Evolutionary conservation across 2,797 vertebrate genomes (phyloP), one percentile per base, ranked within the genome.

Genomic region (Australoheros facetus): DNA sequence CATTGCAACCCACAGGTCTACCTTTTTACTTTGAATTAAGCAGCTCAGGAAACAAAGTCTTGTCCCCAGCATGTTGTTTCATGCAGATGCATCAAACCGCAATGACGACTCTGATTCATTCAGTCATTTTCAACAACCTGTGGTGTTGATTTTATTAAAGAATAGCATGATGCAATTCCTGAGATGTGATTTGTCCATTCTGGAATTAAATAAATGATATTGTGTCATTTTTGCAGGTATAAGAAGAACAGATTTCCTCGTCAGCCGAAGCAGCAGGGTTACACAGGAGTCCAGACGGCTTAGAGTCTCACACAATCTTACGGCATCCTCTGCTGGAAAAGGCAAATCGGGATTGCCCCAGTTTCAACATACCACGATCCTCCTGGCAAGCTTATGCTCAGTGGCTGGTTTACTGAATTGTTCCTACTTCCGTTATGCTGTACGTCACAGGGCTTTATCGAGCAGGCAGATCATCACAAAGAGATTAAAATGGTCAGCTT

Each of bases 171-270:
- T 51, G 17, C 51, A 69, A 69, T 69, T 26, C 48, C 45, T 12
- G 0, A 37, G 21, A 74, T 32, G 28, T 17, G 19, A 16, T 75
- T 37, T 19, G 6, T 66, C 16, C 1, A 48, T 56, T 56, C 59
- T 30, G 7, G 54, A 66, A 17, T 12, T 1, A 1, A 45, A 4
- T 14, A 26, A 71, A 55, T 42, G 0, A 34, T 56, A 1, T 59
- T 85, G 19, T 85, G 19, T 82, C 64, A 1, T 78, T 56, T 71
- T 77, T 71, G 17, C 92, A 95, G 94, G 93, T 94, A 88, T 51
- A 90, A 89, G 87, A 92, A 78, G 79, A 95, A 91, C 23, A 87
- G 56, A 75, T 90, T 82, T 48, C 56, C 55, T 23, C 70, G 19
- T 32, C 80, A 84, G 21, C 89, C 85, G 73, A 94, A 89, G 75